phyloP scores from a whole-genome alignment of 2,113 vertebrate genomes.

The Diadophis punctatus region DNA sequence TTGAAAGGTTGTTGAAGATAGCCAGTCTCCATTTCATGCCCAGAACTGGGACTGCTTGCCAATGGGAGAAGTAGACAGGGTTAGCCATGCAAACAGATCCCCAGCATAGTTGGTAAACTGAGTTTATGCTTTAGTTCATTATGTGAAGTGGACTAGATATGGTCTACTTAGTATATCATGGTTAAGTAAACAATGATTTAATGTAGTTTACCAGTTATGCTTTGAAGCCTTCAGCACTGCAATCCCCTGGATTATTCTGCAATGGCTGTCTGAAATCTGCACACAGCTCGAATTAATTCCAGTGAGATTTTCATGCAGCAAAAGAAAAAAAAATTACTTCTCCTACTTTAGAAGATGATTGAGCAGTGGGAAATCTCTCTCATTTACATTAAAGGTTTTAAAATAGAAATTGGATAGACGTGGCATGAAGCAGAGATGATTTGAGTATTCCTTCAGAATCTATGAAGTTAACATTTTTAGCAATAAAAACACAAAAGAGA shows the following conservation, averaged over 20 bases:
- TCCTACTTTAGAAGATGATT: not conserved
- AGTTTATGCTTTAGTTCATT: not conserved
- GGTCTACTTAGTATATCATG: not conserved
- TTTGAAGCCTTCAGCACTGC: not conserved
- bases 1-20: not conserved
- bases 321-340: not conserved
- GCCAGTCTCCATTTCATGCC: not conserved
- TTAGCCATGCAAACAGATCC: not conserved
- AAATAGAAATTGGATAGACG: not conserved
- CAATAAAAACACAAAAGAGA: not conserved
- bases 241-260: not conserved
- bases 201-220: not conserved
- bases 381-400: not conserved
- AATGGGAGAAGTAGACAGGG: not conserved
- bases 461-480: not conserved
- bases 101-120: not conserved
- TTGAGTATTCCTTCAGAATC: not conserved
- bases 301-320: not conserved
- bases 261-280: not conserved
- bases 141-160: not conserved
- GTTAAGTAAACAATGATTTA: not conserved
- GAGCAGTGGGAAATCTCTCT: not conserved
- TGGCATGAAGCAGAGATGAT: not conserved
- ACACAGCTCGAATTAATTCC: not conserved
- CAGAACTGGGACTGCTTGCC: not conserved